Percentiles rank a stretch among this genome's conserved stretches.
These are phyloP conservation scores for Tetrapedia diversipes DNA, from an alignment of 2,888 invertebrate species.

Conservation along the genomic window DNA sequence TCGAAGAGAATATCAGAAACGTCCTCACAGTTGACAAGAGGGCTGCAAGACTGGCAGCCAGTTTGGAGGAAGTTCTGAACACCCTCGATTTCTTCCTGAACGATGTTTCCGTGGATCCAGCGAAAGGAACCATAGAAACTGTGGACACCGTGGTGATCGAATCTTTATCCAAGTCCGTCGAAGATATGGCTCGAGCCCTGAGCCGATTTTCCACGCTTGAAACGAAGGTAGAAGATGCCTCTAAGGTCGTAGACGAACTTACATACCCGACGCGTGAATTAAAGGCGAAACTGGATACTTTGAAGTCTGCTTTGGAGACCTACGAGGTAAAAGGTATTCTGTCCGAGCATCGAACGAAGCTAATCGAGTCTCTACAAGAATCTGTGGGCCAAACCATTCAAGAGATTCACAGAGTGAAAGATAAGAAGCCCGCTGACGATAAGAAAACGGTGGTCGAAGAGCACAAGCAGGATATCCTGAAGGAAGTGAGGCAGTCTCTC, in stretches of 20 bases:
- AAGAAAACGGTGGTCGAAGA: slow-evolving; percentile 16
- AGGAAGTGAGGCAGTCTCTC: slow-evolving; percentile 51
- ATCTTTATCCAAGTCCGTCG: slow-evolving; percentile 75
- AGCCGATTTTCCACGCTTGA: slow-evolving; percentile 49
- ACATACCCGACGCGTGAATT: slow-evolving; percentile 72
- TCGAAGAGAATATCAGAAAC: slow-evolving; percentile 60
- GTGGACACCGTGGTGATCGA: slow-evolving; percentile 79
- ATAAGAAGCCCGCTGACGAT: slow-evolving; percentile 4
- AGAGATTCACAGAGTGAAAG: slow-evolving; percentile 60
- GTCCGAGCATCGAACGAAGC: slow-evolving; percentile 72
- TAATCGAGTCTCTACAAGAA: slow-evolving; percentile 72
- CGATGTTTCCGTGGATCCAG: slow-evolving; percentile 69
- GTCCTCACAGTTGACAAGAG: slow-evolving; percentile 17
- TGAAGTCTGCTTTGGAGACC: slow-evolving; percentile 75
- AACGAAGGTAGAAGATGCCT: slow-evolving; percentile 18
- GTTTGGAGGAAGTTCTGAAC: slow-evolving; percentile 60
- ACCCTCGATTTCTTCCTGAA: slow-evolving; percentile 65
- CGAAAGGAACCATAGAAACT: slow-evolving; percentile 73
- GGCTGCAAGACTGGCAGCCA: slow-evolving; percentile 19
- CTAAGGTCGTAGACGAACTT: slow-evolving; percentile 61
- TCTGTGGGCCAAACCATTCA: slow-evolving; percentile 66
- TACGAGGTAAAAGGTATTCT: slow-evolving; percentile 71
- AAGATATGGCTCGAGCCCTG: slow-evolving; percentile 70
- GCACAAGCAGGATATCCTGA: slow-evolving; percentile 46
- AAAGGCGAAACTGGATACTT: slow-evolving; percentile 72